Base-by-base conservation (phyloP, 1,140 invertebrate species). In the Saxidomus purpurata region DNA sequence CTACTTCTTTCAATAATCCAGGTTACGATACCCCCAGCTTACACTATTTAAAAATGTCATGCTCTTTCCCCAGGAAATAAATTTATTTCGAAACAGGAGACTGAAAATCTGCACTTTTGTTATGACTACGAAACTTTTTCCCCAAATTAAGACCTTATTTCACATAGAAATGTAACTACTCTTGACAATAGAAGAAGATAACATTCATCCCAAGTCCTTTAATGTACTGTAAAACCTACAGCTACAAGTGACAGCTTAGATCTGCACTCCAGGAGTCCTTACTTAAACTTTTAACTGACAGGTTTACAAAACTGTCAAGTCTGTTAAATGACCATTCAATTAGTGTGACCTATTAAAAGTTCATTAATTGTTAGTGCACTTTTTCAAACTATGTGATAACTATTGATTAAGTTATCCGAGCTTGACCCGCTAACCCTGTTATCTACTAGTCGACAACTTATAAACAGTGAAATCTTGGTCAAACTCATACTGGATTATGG, bases 321-420 rank as follows among this genome's bases (percentile, higher is more conserved):
- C 63, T 84, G 63, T 84, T 69, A 85, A 85, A 85, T 76, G 67
- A 71, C 63, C 83, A 34, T 85, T 74, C 40, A 85, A 85, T 85
- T 71, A 76, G 67, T 25, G 15, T 74, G 69, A 85, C 83, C 28
- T 59, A 55, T 85, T 71, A 74, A 74, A 85, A 52, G 31, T 85
- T 85, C 83, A 85, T 85, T 85, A 85, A 71, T 67, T 55, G 34
- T 25, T 40, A 61, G 63, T 85, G 69, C 61, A 74, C 31, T 25
- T 36, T 34, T 74, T 52, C 31, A 74, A 28, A 1, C 34, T 25
- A 28, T 77, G 61, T 52, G 74, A 76, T 61, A 84, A 89, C 19
- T 67, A 38, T 77, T 84, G 80, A 89, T 79, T 76, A 38, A 55
- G 28, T 49, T 84, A 84, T 84, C 81, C n/a, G 40, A 17, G 28